These are phyloP conservation scores for Drosophila ficusphila DNA, from an alignment of 1,140 invertebrate species.

Conservation along the genomic window DNA sequence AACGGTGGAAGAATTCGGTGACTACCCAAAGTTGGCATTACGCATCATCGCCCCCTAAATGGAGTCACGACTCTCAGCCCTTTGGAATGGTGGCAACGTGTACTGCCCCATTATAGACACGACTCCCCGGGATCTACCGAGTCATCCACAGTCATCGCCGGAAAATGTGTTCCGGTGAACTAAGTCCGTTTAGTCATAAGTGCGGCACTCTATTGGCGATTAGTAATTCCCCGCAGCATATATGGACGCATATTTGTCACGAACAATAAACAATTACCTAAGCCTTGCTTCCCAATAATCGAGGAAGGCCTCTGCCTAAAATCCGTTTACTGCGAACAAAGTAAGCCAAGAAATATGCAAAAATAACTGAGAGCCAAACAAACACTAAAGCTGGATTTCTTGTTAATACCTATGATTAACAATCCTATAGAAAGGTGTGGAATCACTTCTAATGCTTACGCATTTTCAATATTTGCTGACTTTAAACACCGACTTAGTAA, in stretches of 20 bases:
- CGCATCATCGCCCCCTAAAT: constrained; percentile 67
- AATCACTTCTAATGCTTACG: too few species aligned
- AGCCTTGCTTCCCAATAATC: constrained; percentile 28
- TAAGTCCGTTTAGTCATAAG: constrained; percentile 35
- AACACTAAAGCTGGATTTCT: constrained; percentile 12
- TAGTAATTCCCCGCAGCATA: constrained; percentile 38
- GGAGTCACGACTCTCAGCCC: constrained; percentile 71
- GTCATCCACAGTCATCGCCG: constrained; percentile 67
- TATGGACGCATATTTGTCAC: constrained; percentile 32
- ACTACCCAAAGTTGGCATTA: constrained; percentile 75
- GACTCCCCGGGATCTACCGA: constrained; percentile 43
- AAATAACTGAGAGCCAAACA: constrained; percentile 1
- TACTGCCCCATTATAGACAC: constrained; percentile 57
- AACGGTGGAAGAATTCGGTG: constrained; percentile 13
- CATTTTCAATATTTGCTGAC: too few species aligned
- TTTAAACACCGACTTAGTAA: background rate
- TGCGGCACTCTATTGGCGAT: constrained; percentile 23
- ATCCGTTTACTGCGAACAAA: constrained; percentile 30
- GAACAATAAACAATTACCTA: constrained; percentile 45
- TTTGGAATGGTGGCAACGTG: constrained; percentile 24
- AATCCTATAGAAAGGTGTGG: too few species aligned
- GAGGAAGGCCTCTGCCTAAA: constrained; percentile 3
- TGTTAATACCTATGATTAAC: constrained; percentile 15
- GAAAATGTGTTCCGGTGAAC: constrained; percentile 34
- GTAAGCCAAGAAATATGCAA: constrained; percentile 16